Evolutionary conservation across 2,113 vertebrate species (phyloP), one percentile per base, ranked within the genome.

Genomic region (Mormyrus lacerda): DNA sequence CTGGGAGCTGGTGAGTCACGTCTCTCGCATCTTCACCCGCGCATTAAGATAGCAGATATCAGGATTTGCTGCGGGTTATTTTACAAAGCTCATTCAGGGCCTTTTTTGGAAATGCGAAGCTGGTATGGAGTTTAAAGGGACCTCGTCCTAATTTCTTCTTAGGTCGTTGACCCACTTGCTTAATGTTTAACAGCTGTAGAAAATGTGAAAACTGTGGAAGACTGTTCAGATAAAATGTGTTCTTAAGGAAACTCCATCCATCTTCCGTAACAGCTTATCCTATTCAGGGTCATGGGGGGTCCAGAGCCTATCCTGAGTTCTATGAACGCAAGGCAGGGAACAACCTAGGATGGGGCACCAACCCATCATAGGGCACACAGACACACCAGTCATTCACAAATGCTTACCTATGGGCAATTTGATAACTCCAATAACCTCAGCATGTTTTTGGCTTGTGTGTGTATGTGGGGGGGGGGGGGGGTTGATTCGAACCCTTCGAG

Each of bases 1-100:
- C 87, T 99, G 98, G 98, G 98, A 99, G 86, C 96, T 99, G 92
- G 98, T 99, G 96, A 91, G 97, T 97, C 88, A 88, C 21, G 3
- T 53, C 82, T 47, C 89, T 91, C 47, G 31, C 21, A 1, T 50
- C 82, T 42, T 90, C 91, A 44, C 27, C 9, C 51, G 6, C 83
- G 4, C 24, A 6, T 21, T 24, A 73, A n/a, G 31, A 42, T 7
- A 17, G 35, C 73, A 19, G 73, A 79, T 39, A 39, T 39, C 19
- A 15, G 31, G 73, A 79, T 42, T 79, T 79, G 35, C 73, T 31
- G 51, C 39, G 44, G 13, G 31, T 88, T 88, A 45, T 88, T 69
- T 1, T n/a, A 6, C 3, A 31, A 65, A 69, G n/a, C 61, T 69
- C 27, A 13, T 39, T 79, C 31, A 7, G 73, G 35, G 35, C 35